Conservation (phyloP, 2,113 vertebrate species). For the Campylomormyrus tamandua region DNA sequence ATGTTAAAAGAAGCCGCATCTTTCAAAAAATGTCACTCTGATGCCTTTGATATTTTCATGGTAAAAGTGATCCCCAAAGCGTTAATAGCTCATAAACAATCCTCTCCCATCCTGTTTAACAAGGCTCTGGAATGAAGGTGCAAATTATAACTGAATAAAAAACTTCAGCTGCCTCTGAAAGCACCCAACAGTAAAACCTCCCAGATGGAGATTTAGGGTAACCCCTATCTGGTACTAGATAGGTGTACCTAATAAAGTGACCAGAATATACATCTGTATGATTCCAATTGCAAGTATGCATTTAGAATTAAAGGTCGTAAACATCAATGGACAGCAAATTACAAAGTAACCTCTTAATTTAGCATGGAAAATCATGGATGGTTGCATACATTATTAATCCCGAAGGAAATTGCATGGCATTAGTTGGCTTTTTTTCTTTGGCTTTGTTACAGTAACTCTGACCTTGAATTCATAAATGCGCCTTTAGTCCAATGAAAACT, state of each 20-base stretch:
- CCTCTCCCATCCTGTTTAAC: neutral
- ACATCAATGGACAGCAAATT: neutral
- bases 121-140: neutral
- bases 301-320: neutral
- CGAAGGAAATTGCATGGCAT: neutral
- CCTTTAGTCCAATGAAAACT: neutral
- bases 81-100: neutral
- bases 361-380: neutral
- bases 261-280: neutral
- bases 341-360: neutral
- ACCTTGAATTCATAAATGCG: neutral
- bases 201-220: neutral
- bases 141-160: neutral
- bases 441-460: neutral
- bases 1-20: neutral
- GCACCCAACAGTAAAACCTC: neutral
- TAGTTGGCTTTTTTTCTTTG: neutral
- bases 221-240: neutral
- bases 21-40: neutral
- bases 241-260: neutral
- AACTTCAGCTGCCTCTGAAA: neutral
- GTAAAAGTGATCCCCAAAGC: neutral
- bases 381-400: neutral
- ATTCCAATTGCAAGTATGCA: neutral
- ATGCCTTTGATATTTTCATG: neutral